phyloP scores from a whole-genome alignment of 1,140 invertebrate species.

The Lasioglossum albipes region DNA sequence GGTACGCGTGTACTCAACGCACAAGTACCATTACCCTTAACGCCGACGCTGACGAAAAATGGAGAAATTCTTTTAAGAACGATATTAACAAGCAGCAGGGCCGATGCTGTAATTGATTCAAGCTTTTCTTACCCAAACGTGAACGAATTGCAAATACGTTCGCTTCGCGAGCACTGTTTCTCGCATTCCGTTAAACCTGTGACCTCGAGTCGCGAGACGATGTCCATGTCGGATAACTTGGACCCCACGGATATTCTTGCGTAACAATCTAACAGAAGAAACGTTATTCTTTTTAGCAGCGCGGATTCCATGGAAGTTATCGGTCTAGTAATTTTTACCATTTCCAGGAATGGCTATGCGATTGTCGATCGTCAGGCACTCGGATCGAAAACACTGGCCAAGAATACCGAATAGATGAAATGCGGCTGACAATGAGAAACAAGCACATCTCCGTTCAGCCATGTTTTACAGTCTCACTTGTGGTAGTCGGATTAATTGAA shows the following conservation, averaged over 20 bases:
- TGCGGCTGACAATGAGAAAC: background rate
- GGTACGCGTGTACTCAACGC: slow-evolving; percentile 78
- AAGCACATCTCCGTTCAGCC: background rate
- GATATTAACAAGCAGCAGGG: background rate
- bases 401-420: slow-evolving; percentile 46
- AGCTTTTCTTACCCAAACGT: slow-evolving; percentile 72
- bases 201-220: slow-evolving; percentile 58
- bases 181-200: slow-evolving; percentile 72
- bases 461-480: background rate
- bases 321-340: slow-evolving; percentile 62
- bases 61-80: background rate
- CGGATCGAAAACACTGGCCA: slow-evolving; percentile 39
- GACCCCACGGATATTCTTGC: slow-evolving; percentile 74
- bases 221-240: slow-evolving; percentile 62
- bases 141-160: slow-evolving; percentile 69
- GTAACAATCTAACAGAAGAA: slow-evolving; percentile 72
- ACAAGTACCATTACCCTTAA: slow-evolving; percentile 84
- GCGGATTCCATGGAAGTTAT: too few species aligned
- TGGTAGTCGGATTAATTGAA: background rate
- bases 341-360: slow-evolving; percentile 68
- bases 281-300: background rate
- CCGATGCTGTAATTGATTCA: background rate
- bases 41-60: slow-evolving; percentile 79
- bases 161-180: slow-evolving; percentile 68
- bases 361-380: slow-evolving; percentile 71